Evolutionary conservation across 2,888 invertebrate genomes (phyloP), one percentile per base, ranked within the genome.

Genomic region (Dolomedes plantarius): DNA sequence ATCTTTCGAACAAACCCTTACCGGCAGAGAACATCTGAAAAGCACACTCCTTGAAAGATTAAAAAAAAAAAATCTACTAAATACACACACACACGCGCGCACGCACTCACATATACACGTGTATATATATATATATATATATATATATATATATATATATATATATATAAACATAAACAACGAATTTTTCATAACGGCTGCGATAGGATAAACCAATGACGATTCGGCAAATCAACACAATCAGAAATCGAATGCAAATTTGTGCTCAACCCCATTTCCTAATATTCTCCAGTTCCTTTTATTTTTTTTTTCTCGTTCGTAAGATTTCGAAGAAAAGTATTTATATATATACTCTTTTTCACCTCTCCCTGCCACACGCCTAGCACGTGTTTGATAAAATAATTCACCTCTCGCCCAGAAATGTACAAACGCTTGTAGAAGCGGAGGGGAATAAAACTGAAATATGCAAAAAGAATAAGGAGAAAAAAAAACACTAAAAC

Each of bases 331-430:
- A 19, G 19, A 56, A 28, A 69, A 69, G 41, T 39, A 69, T 27
- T 41, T 69, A 69, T 41, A 69, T 69, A 68, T 16, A 68, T 36
- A 36, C 68, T n/a, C 23, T 36, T 36, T 39, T 13, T 23, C 16
- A 6, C 6, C 3, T 23, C 56, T 29, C n/a, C 1, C 29, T 31
- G 16, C 11, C 36, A 9, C 36, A 1, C n/a, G 9, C 19, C 36
- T 5, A 36, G 69, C 41, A 69, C 36, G 41, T 69, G 69, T 69
- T 27, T 69, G 69, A 69, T 69, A 69, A 69, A 69, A 69, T 69
- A 69, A 69, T 69, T 69, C 41, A 36, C 69, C 50, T n/a, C 11
- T 16, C 9, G n/a, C n/a, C n/a, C 36, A 36, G 36, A n/a, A n/a
- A n/a, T n/a, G n/a, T n/a, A 68, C 36, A 68, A 36, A 62, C 28